Evolutionary conservation across 2,888 invertebrate species (phyloP), one percentile per base, ranked within the genome.

Genomic region (Stenoptilia bipunctidactyla): DNA sequence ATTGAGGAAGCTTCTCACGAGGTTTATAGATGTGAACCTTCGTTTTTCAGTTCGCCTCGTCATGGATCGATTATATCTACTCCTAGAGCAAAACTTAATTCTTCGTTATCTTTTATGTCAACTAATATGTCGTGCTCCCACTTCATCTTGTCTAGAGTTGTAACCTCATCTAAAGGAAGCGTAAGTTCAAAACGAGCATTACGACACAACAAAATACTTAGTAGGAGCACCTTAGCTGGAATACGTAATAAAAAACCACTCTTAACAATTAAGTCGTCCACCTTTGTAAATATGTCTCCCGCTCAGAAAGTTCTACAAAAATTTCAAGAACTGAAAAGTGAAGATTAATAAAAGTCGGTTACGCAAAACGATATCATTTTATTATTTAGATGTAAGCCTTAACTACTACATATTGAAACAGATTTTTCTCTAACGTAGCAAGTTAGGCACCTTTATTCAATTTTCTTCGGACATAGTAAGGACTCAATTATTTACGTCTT

Each of bases 301-400:
- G 75, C 60, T 1, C 66, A 70, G 27, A 73, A 58, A 42, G 60
- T 80, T 10, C 52, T 82, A 15, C 56, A 68, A 40, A 77, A 63
- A 49, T 82, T 82, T 46, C 51, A 58, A 14, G 53, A 66, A 27
- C 52, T 79, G 0, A 65, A 64, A 49, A 50, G 45, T 15, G 55
- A 64, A 8, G 69, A 76, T 44, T 44, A 9, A 34, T 14, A 13
- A 6, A 13, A n/a, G n/a, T n/a, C n/a, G n/a, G n/a, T n/a, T n/a
- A n/a, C n/a, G n/a, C n/a, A n/a, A n/a, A n/a, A n/a, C n/a, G n/a
- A n/a, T n/a, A n/a, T n/a, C n/a, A n/a, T n/a, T n/a, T n/a, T n/a
- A n/a, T n/a, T n/a, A n/a, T n/a, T n/a, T n/a, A n/a, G n/a, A n/a
- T n/a, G n/a, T n/a, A n/a, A n/a, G n/a, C n/a, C n/a, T n/a, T n/a